Evolutionary conservation across 2,797 vertebrate genomes (phyloP).

Genomic region (Spondyliosoma cantharus): DNA sequence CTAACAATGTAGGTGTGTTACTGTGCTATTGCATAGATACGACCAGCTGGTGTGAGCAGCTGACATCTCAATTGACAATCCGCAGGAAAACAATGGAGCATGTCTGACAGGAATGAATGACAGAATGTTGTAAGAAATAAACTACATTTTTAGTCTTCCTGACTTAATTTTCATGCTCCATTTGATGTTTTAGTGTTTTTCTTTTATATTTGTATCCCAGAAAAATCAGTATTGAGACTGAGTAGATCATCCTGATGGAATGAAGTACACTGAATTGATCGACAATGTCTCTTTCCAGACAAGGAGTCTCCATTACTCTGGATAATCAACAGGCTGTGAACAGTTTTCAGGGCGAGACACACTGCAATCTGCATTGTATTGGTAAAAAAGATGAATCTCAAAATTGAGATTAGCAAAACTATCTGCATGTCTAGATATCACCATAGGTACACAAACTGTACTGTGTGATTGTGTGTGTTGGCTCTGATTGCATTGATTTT

Average conservation of each 20-base stretch:
- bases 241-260: conserved; percentile 20
- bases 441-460: neutral
- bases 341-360: neutral
- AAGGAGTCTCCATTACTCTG: neutral
- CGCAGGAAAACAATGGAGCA: no score
- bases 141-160: no score
- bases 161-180: neutral
- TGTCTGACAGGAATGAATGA: no score
- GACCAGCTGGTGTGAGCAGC: no score
- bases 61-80: no score
- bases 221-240: neutral
- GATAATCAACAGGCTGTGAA: conserved; percentile 9
- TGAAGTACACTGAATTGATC: neutral
- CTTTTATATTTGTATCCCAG: conserved; percentile 1
- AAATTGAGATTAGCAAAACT: neutral
- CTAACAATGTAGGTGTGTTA: no score
- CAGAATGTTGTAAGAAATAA: no score
- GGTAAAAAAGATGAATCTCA: neutral
- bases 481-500: neutral
- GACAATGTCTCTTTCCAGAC: neutral
- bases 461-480: neutral
- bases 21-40: no score
- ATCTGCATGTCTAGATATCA: neutral
- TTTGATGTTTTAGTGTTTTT: neutral
- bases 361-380: neutral